These are phyloP conservation scores for Ophiodon elongatus DNA, from an alignment of 2,113 vertebrate genomes.

Conservation along the genomic window DNA sequence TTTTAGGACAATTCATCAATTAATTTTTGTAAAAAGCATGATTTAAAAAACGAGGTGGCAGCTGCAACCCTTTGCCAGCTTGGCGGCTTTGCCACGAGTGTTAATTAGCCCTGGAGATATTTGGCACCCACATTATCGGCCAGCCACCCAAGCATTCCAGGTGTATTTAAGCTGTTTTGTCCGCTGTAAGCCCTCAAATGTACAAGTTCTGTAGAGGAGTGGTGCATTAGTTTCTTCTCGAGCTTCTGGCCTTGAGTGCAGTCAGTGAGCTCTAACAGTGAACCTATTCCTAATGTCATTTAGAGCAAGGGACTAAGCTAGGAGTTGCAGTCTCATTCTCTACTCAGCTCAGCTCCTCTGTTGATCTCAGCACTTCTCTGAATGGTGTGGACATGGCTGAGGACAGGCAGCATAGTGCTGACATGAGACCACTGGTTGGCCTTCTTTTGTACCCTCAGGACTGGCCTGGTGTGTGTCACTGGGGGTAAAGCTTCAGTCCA, in stretches of 20 bases:
- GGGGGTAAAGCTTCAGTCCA: slow-evolving; percentile 10
- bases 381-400: slow-evolving; percentile 43
- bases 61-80: slow-evolving; percentile 20
- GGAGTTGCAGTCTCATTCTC: slow-evolving; percentile 43
- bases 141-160: slow-evolving; percentile 3
- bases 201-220: slow-evolving; percentile 20
- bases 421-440: slow-evolving; percentile 41
- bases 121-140: slow-evolving; percentile 29
- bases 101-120: slow-evolving; percentile 51
- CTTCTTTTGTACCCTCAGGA: slow-evolving; percentile 40
- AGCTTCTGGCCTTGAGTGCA: slow-evolving; percentile 35
- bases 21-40: neutral
- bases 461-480: slow-evolving; percentile 56
- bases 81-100: slow-evolving; percentile 18
- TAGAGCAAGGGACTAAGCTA: slow-evolving; percentile 58
- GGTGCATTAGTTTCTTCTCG: slow-evolving; percentile 28
- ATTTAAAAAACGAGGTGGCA: slow-evolving; percentile 21
- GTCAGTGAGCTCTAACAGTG: slow-evolving; percentile 22
- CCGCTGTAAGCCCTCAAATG: slow-evolving; percentile 14
- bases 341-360: slow-evolving; percentile 40
- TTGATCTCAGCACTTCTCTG: slow-evolving; percentile 61
- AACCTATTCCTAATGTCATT: slow-evolving; percentile 46
- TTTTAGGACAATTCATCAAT: slow-evolving; percentile 20
- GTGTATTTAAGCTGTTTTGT: slow-evolving; percentile 2
- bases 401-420: slow-evolving; percentile 56